Evolutionary conservation across 2,888 invertebrate genomes (phyloP).

Genomic region (Drosophila trichaetosa): DNA sequence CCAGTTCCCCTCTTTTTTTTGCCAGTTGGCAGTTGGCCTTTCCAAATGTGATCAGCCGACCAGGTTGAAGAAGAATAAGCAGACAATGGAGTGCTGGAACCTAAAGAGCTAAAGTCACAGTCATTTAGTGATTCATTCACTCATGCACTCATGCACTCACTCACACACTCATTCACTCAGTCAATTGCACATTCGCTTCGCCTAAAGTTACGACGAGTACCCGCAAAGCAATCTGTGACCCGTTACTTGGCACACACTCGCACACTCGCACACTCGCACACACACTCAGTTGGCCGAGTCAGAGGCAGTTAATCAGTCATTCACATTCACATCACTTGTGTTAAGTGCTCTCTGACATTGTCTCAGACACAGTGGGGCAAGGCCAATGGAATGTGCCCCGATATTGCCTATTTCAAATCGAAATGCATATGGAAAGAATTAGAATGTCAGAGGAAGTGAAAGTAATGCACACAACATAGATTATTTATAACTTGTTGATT

Average conservation of each 20-base stretch:
- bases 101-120: slow-evolving; percentile 14
- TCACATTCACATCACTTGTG: slow-evolving; percentile 54
- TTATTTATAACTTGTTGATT: neutral
- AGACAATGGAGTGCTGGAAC: slow-evolving; percentile 28
- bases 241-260: slow-evolving; percentile 29
- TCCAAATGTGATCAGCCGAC: slow-evolving; percentile 43
- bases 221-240: slow-evolving; percentile 33
- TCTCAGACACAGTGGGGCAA: slow-evolving; percentile 49
- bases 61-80: slow-evolving; percentile 1
- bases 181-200: slow-evolving; percentile 46
- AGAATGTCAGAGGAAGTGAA: slow-evolving; percentile 38
- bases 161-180: slow-evolving; percentile 42
- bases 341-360: slow-evolving; percentile 60
- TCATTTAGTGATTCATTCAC: slow-evolving; percentile 34
- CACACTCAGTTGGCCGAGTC: slow-evolving; percentile 11
- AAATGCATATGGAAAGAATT: slow-evolving; percentile 8
- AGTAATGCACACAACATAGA: slow-evolving; percentile 2
- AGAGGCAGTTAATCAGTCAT: slow-evolving; percentile 64
- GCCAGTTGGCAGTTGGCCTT: slow-evolving; percentile 55
- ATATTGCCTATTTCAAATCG: neutral
- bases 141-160: slow-evolving; percentile 32
- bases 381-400: slow-evolving; percentile 23
- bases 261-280: slow-evolving; percentile 5
- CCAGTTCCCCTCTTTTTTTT: neutral
- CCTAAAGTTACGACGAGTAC: slow-evolving; percentile 36